phyloP scores from a whole-genome alignment of 1,140 invertebrate genomes.

The Heliconius hermathena region DNA sequence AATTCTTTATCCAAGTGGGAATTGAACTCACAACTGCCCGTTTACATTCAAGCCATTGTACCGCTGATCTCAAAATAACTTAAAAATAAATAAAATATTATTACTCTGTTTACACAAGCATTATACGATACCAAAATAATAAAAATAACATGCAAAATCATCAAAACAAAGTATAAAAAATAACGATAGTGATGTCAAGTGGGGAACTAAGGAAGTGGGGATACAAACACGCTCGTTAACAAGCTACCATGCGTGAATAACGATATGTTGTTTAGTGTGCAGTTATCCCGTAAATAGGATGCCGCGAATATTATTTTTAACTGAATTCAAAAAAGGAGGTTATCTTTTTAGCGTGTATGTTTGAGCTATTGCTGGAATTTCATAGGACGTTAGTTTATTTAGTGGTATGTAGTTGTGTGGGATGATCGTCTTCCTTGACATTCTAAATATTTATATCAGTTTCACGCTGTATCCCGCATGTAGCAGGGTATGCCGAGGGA shows the following conservation, averaged over 20 bases:
- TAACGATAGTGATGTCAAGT: slow-evolving; percentile 4
- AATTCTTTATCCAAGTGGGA: too few species aligned
- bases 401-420: too few species aligned
- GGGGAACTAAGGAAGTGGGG: slow-evolving; percentile 2
- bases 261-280: background rate
- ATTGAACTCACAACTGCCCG: too few species aligned
- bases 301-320: background rate
- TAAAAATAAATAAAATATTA: background rate
- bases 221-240: slow-evolving; percentile 12
- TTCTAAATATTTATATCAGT: too few species aligned
- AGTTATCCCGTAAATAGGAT: background rate
- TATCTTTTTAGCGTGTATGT: too few species aligned
- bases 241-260: background rate
- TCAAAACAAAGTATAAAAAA: slow-evolving; percentile 3
- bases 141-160: slow-evolving; percentile 13
- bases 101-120: background rate
- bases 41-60: too few species aligned
- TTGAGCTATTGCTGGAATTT: too few species aligned
- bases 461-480: too few species aligned
- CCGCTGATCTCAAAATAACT: background rate
- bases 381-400: too few species aligned
- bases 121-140: background rate
- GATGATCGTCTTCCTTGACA: too few species aligned
- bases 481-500: too few species aligned
- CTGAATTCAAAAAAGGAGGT: background rate